A percentile compares a stretch with the other conserved stretches of the same genome.
Conservation (phyloP, 2,888 invertebrate species). For the Agriopis marginaria region DNA sequence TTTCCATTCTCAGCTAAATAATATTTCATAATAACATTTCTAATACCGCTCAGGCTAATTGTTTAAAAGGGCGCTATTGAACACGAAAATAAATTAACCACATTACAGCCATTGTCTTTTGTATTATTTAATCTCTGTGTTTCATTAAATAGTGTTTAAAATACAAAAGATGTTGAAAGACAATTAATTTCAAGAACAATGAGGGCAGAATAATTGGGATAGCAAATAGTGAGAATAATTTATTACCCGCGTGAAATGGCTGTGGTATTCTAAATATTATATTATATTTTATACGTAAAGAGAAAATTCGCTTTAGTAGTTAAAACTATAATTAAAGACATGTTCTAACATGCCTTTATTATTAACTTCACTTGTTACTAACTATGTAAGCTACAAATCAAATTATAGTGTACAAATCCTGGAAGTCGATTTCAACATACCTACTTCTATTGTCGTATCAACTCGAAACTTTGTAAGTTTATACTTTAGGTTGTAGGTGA, state of each 20-base stretch:
- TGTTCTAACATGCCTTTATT: too few relatives aligned
- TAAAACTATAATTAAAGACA: too few relatives aligned
- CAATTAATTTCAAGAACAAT: conserved; percentile 46
- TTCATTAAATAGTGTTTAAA: conserved; percentile 40
- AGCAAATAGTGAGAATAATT: conserved; percentile 51
- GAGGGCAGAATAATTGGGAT: conserved; percentile 44
- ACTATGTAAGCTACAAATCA: too few relatives aligned
- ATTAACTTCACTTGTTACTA: too few relatives aligned
- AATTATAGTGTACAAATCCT: too few relatives aligned
- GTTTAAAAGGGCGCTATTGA: background rate
- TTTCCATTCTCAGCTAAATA: too few relatives aligned
- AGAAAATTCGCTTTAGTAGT: background rate
- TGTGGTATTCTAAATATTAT: conserved; percentile 48
- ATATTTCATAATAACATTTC: too few relatives aligned
- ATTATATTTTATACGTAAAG: conserved; percentile 35
- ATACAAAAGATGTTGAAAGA: conserved; percentile 45
- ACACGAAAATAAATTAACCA: conserved; percentile 30
- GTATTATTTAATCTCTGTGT: conserved; percentile 21
- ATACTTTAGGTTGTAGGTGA: too few relatives aligned
- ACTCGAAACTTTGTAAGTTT: too few relatives aligned
- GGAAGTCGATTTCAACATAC: too few relatives aligned
- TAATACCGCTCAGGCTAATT: too few relatives aligned
- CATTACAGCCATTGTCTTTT: conserved; percentile 32
- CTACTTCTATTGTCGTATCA: too few relatives aligned
- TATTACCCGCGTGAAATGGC: conserved; percentile 45